Conservation (phyloP, 2,888 invertebrate species). For the Hemicrepidius hirtus region DNA sequence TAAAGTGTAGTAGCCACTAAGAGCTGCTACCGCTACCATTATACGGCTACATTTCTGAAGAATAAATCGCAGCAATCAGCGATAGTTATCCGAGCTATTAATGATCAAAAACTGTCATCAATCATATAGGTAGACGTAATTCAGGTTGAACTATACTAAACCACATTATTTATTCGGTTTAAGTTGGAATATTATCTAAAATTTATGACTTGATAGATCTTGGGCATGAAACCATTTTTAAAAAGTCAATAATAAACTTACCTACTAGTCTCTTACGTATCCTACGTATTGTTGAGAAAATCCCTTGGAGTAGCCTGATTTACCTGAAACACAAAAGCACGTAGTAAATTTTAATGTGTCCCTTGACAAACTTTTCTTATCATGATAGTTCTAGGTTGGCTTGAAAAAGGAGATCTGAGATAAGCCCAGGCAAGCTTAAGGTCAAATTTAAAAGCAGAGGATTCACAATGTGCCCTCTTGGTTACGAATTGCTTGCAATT, state of each 20-base stretch:
- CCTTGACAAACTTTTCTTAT: slow-evolving; percentile 47
- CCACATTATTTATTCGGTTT: slow-evolving; percentile 4
- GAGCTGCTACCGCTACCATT: background rate
- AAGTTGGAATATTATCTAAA: background rate
- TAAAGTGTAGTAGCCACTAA: too few relatives aligned
- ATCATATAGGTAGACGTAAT: slow-evolving; percentile 26
- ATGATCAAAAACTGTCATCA: slow-evolving; percentile 36
- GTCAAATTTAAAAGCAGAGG: slow-evolving; percentile 29
- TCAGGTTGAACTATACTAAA: slow-evolving; percentile 20
- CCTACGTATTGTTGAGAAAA: background rate
- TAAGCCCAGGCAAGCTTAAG: slow-evolving; percentile 31
- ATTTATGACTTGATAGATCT: background rate
- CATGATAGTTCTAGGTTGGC: slow-evolving; percentile 41
- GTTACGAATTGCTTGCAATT: slow-evolving; percentile 26
- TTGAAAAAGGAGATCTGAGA: slow-evolving; percentile 40
- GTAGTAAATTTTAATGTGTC: slow-evolving; percentile 47
- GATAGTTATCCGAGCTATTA: slow-evolving; percentile 35
- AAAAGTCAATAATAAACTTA: too few relatives aligned
- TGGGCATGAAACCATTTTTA: too few relatives aligned
- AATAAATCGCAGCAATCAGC: slow-evolving; percentile 27
- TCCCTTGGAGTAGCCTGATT: slow-evolving; percentile 39
- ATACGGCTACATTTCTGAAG: slow-evolving; percentile 13
- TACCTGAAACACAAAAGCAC: slow-evolving; percentile 46
- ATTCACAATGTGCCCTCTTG: background rate
- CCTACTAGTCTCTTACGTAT: too few relatives aligned